These are phyloP conservation scores for Genyomyrus donnyi DNA, from an alignment of 2,113 vertebrate species.

Conservation along the genomic window DNA sequence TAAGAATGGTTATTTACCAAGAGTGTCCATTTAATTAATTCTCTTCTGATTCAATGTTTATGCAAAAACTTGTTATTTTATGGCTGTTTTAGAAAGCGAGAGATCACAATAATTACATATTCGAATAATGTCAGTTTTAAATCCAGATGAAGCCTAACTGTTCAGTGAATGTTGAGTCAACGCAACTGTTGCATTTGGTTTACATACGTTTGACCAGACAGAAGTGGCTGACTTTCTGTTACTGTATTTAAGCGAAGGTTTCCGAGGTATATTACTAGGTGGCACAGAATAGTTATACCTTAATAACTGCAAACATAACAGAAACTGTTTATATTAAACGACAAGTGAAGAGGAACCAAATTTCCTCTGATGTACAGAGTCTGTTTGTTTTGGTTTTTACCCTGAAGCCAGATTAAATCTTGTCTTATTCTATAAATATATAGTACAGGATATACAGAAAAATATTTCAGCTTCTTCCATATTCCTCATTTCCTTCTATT, in stretches of 20 bases:
- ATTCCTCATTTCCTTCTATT: background rate
- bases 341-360: background rate
- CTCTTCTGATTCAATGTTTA: background rate
- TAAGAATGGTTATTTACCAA: conserved; percentile 1
- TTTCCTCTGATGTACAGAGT: background rate
- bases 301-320: background rate
- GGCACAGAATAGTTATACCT: background rate
- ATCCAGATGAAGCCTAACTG: background rate
- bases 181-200: background rate
- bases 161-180: background rate
- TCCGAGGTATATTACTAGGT: background rate
- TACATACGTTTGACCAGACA: background rate
- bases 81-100: background rate
- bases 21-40: conserved; percentile 9
- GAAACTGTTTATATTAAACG: background rate
- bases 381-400: background rate
- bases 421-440: background rate
- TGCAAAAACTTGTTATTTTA: background rate
- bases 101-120: background rate
- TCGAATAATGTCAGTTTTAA: background rate
- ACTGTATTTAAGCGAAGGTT: background rate
- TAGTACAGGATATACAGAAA: background rate
- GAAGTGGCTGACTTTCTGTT: background rate
- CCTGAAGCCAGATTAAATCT: background rate
- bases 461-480: background rate